phyloP scores from a whole-genome alignment of 2,113 vertebrate genomes.

The Uropsilus gracilis region DNA sequence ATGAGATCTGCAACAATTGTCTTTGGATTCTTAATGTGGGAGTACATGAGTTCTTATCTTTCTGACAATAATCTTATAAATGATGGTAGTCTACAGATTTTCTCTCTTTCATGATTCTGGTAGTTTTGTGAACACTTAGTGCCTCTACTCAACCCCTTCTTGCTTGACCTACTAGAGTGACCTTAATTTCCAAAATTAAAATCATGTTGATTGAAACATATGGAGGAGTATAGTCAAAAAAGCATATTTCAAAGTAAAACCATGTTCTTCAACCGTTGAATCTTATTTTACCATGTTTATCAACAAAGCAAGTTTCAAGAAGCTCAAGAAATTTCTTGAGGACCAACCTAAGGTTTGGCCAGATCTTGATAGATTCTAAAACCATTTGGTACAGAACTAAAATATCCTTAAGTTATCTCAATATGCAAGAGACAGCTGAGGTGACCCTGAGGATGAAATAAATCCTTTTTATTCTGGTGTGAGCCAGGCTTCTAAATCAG shows the following conservation, averaged over 20 bases:
- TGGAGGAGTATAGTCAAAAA: neutral
- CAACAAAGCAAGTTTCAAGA: neutral
- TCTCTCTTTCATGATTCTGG: neutral
- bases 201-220: neutral
- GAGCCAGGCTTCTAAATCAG: neutral
- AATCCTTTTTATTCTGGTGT: neutral
- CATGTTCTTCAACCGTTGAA: neutral
- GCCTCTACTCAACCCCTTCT: neutral
- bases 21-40: neutral
- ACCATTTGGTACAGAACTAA: neutral
- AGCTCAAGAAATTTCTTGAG: neutral
- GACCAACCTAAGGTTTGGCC: neutral
- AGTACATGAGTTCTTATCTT: neutral
- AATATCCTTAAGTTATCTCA: neutral
- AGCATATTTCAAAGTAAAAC: neutral
- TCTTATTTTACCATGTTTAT: neutral
- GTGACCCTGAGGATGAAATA: neutral
- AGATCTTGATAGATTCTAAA: neutral
- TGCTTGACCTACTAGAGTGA: neutral
- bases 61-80: neutral
- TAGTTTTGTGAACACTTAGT: neutral
- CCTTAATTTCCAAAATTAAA: neutral
- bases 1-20: neutral
- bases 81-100: neutral
- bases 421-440: neutral